A percentile compares a stretch with the other conserved stretches of the same genome.
phyloP scores from a whole-genome alignment of 53 echinoderm and acorn worm genomes.

The Mesocentrotus franciscanus region DNA sequence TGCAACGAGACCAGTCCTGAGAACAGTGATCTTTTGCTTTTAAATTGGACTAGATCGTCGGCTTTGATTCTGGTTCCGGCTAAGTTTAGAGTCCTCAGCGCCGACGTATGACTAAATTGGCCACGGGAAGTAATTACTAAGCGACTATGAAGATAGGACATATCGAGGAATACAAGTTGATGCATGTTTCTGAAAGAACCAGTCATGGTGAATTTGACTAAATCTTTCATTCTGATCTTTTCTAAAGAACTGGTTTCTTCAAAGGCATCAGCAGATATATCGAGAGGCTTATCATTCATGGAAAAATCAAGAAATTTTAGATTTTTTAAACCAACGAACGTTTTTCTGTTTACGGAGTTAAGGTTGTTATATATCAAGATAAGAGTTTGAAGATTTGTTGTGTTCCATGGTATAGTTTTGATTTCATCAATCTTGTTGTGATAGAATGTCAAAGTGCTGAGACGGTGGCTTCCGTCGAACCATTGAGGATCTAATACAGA shows the following conservation, averaged over 20 bases:
- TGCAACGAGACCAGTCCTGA: neutral
- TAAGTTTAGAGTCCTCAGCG: neutral
- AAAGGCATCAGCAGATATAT: neutral
- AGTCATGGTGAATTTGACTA: neutral
- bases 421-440: neutral
- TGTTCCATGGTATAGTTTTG: neutral
- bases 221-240: neutral
- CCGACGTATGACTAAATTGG: neutral
- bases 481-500: neutral
- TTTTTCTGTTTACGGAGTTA: neutral
- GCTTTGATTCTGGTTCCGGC: neutral
- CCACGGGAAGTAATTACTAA: neutral
- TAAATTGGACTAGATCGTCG: neutral
- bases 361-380: neutral
- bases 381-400: neutral
- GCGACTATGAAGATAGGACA: neutral
- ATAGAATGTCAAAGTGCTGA: neutral
- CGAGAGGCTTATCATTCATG: neutral
- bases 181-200: slow-evolving; percentile 2
- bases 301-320: neutral
- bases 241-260: neutral
- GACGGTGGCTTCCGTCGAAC: neutral
- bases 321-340: neutral
- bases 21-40: neutral
- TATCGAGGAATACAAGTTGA: neutral